Evolutionary conservation across 2,797 vertebrate species (phyloP).

Genomic region (Pangasius sanitwongsei): DNA sequence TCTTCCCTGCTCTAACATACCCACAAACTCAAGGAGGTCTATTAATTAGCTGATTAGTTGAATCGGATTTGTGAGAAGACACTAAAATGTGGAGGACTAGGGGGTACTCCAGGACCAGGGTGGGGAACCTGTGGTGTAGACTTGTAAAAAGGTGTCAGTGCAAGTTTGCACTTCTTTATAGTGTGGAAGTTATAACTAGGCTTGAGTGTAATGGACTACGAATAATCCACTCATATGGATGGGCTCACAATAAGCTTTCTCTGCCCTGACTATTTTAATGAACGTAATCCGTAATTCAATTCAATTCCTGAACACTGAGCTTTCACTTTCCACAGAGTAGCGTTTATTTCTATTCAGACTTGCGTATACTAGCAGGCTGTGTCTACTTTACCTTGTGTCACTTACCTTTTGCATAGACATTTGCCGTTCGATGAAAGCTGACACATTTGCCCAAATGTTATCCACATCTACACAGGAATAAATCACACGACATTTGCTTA

Average conservation of each 20-base stretch:
- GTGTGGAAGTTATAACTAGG: background rate
- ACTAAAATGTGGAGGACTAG: background rate
- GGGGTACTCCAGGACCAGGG: background rate
- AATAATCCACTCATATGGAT: background rate
- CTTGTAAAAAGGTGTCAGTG: background rate
- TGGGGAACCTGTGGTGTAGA: background rate
- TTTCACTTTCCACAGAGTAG: background rate
- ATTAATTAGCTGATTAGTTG: background rate
- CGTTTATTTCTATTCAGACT: background rate
- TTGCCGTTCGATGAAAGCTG: conserved; percentile 73
- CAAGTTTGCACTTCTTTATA: background rate
- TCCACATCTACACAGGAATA: conserved; percentile 70
- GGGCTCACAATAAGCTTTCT: background rate
- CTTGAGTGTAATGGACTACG: background rate
- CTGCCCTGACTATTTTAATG: background rate
- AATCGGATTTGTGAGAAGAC: background rate
- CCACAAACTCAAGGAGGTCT: background rate
- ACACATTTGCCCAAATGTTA: conserved; percentile 76
- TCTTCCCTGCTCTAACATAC: background rate
- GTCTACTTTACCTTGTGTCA: background rate
- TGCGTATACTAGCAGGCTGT: background rate
- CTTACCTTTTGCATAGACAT: conserved; percentile 75
- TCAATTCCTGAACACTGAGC: background rate
- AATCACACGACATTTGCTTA: background rate
- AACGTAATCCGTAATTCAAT: background rate